Conservation (phyloP, 2,113 vertebrate genomes). For the Chloropsis hardwickii region DNA sequence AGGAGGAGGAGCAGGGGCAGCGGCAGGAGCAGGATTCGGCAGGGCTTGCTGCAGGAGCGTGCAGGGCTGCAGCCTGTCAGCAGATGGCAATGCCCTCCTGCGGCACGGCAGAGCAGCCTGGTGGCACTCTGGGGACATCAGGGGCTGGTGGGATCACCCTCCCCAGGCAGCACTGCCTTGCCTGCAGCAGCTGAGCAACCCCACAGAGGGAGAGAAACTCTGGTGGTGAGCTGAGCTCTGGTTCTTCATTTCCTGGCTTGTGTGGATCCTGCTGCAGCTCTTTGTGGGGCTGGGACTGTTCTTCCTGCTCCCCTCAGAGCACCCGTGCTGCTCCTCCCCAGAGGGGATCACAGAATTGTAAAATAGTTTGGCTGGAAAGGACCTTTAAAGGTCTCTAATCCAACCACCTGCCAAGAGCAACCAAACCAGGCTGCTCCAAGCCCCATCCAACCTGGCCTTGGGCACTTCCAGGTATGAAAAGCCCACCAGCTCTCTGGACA, state of each 20-base stretch:
- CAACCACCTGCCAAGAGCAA: background rate
- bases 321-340: background rate
- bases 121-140: background rate
- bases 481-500: background rate
- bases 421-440: background rate
- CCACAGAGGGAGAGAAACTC: too few species aligned
- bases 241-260: rapidly evolving
- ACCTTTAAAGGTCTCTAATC: background rate
- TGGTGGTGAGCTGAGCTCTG: background rate
- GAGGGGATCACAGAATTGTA: rapidly evolving
- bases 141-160: background rate
- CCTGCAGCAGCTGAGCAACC: background rate
- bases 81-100: constrained; percentile 56
- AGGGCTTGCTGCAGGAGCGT: background rate
- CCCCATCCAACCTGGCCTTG: background rate
- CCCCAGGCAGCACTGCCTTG: background rate
- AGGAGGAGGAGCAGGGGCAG: too few species aligned
- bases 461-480: background rate
- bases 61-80: constrained; percentile 40
- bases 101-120: background rate
- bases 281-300: rapidly evolving
- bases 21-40: background rate
- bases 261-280: background rate
- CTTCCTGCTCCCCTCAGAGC: background rate
- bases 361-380: background rate